Evolutionary conservation across 2,888 invertebrate species (phyloP), one percentile per base, ranked within the genome.

Genomic region (Cosmorhoe ocellata): DNA sequence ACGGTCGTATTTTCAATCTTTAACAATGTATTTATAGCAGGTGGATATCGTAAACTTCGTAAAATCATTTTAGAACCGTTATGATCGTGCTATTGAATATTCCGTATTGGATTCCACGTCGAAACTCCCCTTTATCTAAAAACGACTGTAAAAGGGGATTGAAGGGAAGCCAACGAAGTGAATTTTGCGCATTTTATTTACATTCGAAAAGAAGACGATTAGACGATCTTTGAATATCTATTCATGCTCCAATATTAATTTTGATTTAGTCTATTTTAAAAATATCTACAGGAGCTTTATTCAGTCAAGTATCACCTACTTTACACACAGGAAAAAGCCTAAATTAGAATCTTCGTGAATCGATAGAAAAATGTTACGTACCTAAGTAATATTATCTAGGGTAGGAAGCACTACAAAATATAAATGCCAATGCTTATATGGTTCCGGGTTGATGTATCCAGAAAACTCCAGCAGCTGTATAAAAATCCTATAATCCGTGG

Each of bases 171-270:
- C 63, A 63, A 63, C 67, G 66, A 76, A 81, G 76, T 79, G 80
- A 79, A 79, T 79, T 79, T 79, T 74, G 77, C 81, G 77, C 79
- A 46, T 49, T 76, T 67, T 77, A 77, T 82, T 79, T 81, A 72
- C 74, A 71, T 58, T 41, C 63, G 63, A 60, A 68, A 71, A 64
- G 74, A 18, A 18, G 71, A 67, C 72, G 72, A 76, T 76, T 71
- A 75, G 31, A 22, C 11, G 4, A 24, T 7, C 24, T 24, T 5
- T 7, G 6, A 24, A 18, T 3, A 3, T 18, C 18, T 18, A n/a
- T n/a, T n/a, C n/a, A n/a, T n/a, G n/a, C n/a, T n/a, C n/a, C n/a
- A n/a, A n/a, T n/a, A 18, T 18, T 18, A 18, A 18, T 18, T 18
- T 18, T n/a, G n/a, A n/a, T n/a, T n/a, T n/a, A n/a, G n/a, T n/a